A percentile compares a stretch with the other conserved stretches of the same genome.
Conservation (phyloP, 1,140 invertebrate species). For the Penaeus japonicus region DNA sequence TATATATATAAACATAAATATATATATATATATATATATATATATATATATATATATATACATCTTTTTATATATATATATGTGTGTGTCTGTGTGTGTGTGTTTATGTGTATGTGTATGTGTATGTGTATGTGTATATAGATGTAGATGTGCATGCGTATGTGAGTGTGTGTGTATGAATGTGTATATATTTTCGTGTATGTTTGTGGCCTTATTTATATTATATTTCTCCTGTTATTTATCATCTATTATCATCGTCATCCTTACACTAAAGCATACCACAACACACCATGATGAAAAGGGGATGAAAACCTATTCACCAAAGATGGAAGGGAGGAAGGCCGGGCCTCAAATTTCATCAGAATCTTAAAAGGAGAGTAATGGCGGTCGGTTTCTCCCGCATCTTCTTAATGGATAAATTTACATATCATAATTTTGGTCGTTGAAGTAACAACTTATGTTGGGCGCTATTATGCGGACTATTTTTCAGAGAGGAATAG, state of each 20-base stretch:
- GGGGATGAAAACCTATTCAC: neutral
- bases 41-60: constrained; percentile 7
- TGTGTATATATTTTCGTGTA: too few species aligned
- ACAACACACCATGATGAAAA: neutral
- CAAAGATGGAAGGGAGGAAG: neutral
- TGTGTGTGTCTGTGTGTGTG: neutral
- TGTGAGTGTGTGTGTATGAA: too few species aligned
- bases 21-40: neutral
- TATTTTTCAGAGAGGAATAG: too few species aligned
- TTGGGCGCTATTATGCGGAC: too few species aligned
- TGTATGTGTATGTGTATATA: neutral
- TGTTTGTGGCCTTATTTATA: too few species aligned
- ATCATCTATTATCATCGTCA: neutral
- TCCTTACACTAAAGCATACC: neutral
- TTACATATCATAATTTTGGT: too few species aligned
- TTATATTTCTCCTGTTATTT: too few species aligned
- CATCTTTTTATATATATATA: constrained; percentile 14
- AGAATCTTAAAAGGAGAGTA: too few species aligned
- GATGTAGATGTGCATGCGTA: neutral
- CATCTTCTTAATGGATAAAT: too few species aligned
- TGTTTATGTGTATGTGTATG: neutral
- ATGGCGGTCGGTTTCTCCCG: too few species aligned
- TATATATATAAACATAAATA: neutral
- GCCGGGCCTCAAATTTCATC: neutral
- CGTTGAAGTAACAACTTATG: too few species aligned